These are phyloP conservation scores for Eutolmus rufibarbis DNA, from an alignment of 2,888 invertebrate species.

Conservation along the genomic window DNA sequence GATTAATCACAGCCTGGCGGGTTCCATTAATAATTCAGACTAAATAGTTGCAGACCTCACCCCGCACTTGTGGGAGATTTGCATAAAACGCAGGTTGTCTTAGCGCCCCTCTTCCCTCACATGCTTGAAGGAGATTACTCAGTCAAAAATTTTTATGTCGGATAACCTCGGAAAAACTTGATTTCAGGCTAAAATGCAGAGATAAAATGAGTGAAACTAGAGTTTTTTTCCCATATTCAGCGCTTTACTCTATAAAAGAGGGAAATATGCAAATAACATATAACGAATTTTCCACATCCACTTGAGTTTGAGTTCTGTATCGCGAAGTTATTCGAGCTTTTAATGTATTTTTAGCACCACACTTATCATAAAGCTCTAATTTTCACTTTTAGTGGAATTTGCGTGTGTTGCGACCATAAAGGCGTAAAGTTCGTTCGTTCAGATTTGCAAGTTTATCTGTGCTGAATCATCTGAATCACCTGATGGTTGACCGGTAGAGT, in stretches of 20 bases:
- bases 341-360: background rate
- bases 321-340: background rate
- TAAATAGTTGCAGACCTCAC: background rate
- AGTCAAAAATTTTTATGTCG: background rate
- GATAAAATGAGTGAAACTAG: background rate
- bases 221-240: background rate
- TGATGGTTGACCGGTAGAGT: background rate
- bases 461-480: background rate
- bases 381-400: background rate
- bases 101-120: background rate
- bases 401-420: background rate
- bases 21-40: background rate
- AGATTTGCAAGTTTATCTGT: background rate
- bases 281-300: background rate
- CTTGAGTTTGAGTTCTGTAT: background rate
- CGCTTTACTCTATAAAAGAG: background rate
- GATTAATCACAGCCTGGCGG: background rate
- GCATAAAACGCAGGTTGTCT: background rate
- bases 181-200: background rate
- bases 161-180: background rate
- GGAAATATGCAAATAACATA: background rate
- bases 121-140: background rate
- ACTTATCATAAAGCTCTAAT: background rate
- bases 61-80: background rate
- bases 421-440: background rate